phyloP scores from a whole-genome alignment of 2,113 vertebrate species.

The Bambusicola thoracicus region DNA sequence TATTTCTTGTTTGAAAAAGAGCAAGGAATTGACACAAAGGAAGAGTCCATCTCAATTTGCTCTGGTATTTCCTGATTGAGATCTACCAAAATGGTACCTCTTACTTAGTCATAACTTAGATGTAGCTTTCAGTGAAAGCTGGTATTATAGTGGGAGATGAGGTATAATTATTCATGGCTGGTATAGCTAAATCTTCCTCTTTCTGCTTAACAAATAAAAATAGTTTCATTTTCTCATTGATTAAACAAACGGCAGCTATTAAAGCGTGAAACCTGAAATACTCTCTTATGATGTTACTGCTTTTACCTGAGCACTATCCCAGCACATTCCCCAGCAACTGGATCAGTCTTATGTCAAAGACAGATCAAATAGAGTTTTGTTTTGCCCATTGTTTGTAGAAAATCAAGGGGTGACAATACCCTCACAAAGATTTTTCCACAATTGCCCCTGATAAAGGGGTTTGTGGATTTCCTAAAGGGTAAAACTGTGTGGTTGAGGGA shows the following conservation, averaged over 20 bases:
- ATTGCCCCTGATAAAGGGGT: accelerated
- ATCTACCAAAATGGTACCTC: constrained; percentile 60
- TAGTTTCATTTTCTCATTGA: constrained; percentile 6
- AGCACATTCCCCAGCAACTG: neutral
- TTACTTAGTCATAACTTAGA: constrained; percentile 63
- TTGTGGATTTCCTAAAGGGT: neutral
- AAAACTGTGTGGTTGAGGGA: neutral
- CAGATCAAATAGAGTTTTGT: neutral
- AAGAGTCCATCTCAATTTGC: constrained; percentile 70
- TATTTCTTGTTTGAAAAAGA: constrained; percentile 73
- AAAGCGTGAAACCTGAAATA: neutral
- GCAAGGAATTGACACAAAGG: constrained; percentile 56
- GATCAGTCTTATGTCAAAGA: neutral
- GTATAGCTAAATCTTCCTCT: constrained; percentile 35
- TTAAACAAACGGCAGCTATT: constrained; percentile 48
- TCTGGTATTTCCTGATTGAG: constrained; percentile 67
- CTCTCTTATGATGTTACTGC: neutral
- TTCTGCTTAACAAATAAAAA: constrained; percentile 29
- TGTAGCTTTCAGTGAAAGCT: constrained; percentile 66
- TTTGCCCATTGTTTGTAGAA: neutral
- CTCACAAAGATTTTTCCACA: neutral
- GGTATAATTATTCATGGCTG: constrained; percentile 47
- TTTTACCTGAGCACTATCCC: neutral
- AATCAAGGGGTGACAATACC: neutral
- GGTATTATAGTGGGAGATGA: constrained; percentile 5